Percentiles rank a stretch among this genome's conserved stretches.
These are phyloP conservation scores for Parambassis ranga DNA, from an alignment of 2,797 vertebrate genomes.

Conservation along the genomic window DNA sequence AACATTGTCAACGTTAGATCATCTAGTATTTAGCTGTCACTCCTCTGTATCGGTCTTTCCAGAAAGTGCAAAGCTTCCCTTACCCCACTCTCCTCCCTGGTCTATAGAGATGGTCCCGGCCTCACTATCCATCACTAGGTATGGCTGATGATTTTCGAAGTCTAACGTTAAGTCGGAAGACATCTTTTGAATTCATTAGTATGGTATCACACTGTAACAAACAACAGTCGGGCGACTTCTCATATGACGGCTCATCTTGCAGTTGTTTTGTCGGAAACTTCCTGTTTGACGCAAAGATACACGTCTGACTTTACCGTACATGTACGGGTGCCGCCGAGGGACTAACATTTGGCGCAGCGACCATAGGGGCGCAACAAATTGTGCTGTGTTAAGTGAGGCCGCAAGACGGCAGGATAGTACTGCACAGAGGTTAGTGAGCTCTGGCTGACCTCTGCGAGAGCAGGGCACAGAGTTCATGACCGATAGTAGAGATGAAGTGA, in stretches of 20 bases:
- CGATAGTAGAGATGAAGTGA: neutral
- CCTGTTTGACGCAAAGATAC: slow-evolving; percentile 56
- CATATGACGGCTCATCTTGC: neutral
- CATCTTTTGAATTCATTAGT: slow-evolving; percentile 76
- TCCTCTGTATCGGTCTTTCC: neutral
- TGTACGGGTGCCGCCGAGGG: slow-evolving; percentile 68
- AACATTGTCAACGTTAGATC: neutral
- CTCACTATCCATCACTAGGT: slow-evolving; percentile 54
- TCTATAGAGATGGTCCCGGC: slow-evolving; percentile 65
- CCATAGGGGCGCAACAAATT: accelerated
- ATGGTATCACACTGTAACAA: neutral
- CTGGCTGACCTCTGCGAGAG: neutral
- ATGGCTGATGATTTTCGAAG: slow-evolving; percentile 54
- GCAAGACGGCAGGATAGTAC: slow-evolving; percentile 38
- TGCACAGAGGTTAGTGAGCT: neutral
- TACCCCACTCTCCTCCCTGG: slow-evolving; percentile 82
- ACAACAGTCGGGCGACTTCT: neutral
- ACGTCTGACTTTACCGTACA: slow-evolving; percentile 69
- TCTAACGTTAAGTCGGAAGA: slow-evolving; percentile 66
- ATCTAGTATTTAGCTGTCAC: neutral
- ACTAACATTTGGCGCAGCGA: neutral
- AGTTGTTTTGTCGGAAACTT: slow-evolving; percentile 9
- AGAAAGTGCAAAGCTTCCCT: slow-evolving; percentile 13
- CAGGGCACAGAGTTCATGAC: neutral
- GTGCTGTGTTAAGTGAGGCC: neutral